Evolutionary conservation across 2,797 vertebrate species (phyloP).

Genomic region (Nannoperca australis): DNA sequence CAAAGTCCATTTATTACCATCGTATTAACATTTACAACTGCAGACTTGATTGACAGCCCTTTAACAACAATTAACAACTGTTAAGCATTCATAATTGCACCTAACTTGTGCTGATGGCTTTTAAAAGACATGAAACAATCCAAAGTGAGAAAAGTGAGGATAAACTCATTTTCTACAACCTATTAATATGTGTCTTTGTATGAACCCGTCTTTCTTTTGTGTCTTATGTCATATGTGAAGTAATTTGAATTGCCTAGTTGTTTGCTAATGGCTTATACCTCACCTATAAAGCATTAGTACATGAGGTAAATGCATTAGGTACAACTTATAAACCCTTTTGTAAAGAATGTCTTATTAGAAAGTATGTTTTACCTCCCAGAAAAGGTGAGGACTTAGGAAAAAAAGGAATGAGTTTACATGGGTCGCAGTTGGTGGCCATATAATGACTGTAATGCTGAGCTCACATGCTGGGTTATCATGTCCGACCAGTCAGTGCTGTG

Average conservation of each 20-base stretch:
- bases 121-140: neutral
- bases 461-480: conserved; percentile 62
- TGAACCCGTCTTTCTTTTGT: neutral
- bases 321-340: neutral
- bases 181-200: neutral
- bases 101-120: neutral
- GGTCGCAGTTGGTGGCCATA: conserved; percentile 34
- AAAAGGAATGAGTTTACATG: conserved; percentile 24
- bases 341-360: conserved; percentile 10
- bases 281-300: neutral
- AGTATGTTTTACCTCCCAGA: neutral
- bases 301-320: neutral
- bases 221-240: neutral
- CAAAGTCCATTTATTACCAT: conserved; percentile 23
- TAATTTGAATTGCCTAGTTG: neutral
- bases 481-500: conserved; percentile 39
- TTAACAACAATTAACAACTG: conserved; percentile 12
- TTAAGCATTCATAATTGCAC: conserved; percentile 13
- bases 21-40: conserved; percentile 28
- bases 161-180: neutral
- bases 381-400: conserved; percentile 18
- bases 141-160: neutral
- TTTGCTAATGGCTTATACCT: neutral
- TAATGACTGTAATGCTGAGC: conserved; percentile 48
- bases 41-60: conserved; percentile 18